Percentiles rank a stretch among this genome's conserved stretches.
These are phyloP conservation scores for Coptodon rendalli DNA, from an alignment of 2,113 vertebrate genomes.

Conservation along the genomic window DNA sequence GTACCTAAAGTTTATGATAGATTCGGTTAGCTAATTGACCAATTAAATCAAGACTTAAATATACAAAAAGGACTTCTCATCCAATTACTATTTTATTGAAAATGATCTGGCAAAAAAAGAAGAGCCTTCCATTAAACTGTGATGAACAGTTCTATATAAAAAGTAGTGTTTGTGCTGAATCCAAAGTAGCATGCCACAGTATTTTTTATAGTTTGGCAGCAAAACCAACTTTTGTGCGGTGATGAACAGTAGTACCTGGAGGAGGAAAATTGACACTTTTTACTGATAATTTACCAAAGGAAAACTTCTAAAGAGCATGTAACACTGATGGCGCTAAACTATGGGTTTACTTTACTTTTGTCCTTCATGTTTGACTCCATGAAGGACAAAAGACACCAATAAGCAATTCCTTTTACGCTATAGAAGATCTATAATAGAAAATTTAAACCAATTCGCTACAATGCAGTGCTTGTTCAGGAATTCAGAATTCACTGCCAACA, in stretches of 20 bases:
- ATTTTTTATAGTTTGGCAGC: neutral
- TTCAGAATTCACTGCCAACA: neutral
- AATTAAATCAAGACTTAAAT: neutral
- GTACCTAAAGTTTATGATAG: neutral
- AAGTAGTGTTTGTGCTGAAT: neutral
- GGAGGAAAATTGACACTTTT: neutral
- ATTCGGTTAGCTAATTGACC: neutral
- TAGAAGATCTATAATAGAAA: neutral
- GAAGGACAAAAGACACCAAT: neutral
- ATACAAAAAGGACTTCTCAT: neutral
- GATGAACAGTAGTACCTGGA: neutral
- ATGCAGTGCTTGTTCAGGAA: neutral
- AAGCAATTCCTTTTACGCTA: neutral
- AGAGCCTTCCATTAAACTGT: neutral
- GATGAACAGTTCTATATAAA: neutral
- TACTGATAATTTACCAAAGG: neutral
- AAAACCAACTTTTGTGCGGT: neutral
- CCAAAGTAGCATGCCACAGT: neutral
- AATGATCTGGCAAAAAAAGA: neutral
- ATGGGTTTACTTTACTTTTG: neutral
- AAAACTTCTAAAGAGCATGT: neutral
- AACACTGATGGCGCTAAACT: neutral
- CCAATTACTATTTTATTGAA: neutral
- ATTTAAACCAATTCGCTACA: neutral
- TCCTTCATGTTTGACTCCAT: neutral